Conservation (phyloP, 2,888 invertebrate species). For the Machimus atricapillus region DNA sequence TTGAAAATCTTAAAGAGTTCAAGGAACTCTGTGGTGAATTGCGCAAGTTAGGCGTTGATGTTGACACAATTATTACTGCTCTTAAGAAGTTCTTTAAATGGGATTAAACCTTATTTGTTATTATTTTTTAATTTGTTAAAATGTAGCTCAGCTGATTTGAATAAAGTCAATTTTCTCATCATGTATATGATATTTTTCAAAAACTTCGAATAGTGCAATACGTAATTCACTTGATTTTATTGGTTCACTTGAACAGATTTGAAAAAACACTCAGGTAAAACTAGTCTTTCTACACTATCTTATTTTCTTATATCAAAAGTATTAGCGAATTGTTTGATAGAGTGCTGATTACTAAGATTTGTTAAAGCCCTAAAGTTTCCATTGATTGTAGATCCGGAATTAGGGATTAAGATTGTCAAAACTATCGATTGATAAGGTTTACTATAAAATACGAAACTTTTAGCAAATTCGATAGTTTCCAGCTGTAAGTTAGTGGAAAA, state of each 20-base stretch:
- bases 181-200: background rate
- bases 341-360: background rate
- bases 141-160: background rate
- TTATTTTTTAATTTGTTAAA: background rate
- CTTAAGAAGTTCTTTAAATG: conserved; percentile 33
- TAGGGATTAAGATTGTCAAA: background rate
- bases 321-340: background rate
- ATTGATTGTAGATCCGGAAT: background rate
- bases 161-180: background rate
- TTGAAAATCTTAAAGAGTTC: conserved; percentile 1
- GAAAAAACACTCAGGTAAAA: background rate
- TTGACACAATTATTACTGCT: conserved; percentile 31
- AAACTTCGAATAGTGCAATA: background rate
- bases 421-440: background rate
- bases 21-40: conserved; percentile 6
- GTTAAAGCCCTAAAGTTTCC: background rate
- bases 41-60: conserved; percentile 34
- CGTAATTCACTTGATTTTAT: background rate
- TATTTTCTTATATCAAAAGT: background rate
- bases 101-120: background rate
- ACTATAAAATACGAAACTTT: background rate
- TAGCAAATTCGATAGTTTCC: background rate
- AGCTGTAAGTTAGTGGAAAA: background rate
- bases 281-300: background rate
- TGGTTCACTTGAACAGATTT: background rate